Evolutionary conservation across 2,797 vertebrate genomes (phyloP), one percentile per base, ranked within the genome.

Genomic region (Poeciliopsis presidionis): DNA sequence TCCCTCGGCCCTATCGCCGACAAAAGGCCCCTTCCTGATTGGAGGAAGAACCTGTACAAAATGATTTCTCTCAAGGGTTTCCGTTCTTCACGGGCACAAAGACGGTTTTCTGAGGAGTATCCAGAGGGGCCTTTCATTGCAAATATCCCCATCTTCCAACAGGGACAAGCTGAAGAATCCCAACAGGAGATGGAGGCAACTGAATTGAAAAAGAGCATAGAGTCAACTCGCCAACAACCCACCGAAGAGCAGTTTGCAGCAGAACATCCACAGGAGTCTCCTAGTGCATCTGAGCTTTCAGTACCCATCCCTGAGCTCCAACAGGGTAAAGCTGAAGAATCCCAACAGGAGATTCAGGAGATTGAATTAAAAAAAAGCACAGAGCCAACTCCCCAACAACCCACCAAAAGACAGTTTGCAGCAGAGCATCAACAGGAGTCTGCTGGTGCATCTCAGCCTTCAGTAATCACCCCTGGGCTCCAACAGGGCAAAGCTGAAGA

Each of bases 1-100:
- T 25, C 46, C 43, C 43, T 47, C 5, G 9, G 4, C 59, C 9
- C 18, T 12, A n/a, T 43, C 65, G n/a, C 12, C 0, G 13, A 4
- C 25, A 51, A 39, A 18, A 30, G 18, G 36, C 25, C 51, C 0
- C 5, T 43, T 13, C 41, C 74, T 4, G 41, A 76, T 28, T 82
- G 83, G 87, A 84, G 74, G 51, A 74, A 81, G 45, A 81, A 1
- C n/a, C 82, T 89, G 7, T 47, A 82, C 61, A 28, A 77, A 41
- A 18, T 51, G 2, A 72, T 79, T 30, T 47, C 61, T 41, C 28
- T 72, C 1, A 69, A 73, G 2, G 80, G 84, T 71, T 81, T 84
- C 74, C 1, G 28, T 33, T 83, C 72, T 72, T 41, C 47, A 22
- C 28, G 4, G 16, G 80, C 45, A 3, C 47, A 69, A 13, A 22